A percentile compares a stretch with the other conserved stretches of the same genome.
These are phyloP conservation scores for Incurvaria masculella DNA, from an alignment of 2,888 invertebrate species.

Conservation along the genomic window DNA sequence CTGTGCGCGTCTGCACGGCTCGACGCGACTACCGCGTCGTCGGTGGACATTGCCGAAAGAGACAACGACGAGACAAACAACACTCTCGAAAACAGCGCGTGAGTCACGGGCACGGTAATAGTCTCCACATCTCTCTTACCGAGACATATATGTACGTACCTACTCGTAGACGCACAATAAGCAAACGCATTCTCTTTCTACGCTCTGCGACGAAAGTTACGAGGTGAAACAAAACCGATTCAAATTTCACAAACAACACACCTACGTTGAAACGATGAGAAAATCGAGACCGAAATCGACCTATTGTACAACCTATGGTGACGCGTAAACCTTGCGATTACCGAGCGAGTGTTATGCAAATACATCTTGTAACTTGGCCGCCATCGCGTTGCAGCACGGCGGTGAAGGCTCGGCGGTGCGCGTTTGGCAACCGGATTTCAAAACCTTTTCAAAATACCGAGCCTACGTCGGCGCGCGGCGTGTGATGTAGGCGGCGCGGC, in stretches of 20 bases:
- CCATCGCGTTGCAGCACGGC: constrained; percentile 41
- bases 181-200: too few relatives aligned
- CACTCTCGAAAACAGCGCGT: neutral
- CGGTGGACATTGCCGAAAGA: neutral
- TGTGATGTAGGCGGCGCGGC: constrained; percentile 22
- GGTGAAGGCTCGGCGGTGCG: constrained; percentile 15
- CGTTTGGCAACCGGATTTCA: constrained; percentile 44
- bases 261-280: too few relatives aligned
- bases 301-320: constrained; percentile 23
- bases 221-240: too few relatives aligned
- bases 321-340: constrained; percentile 31
- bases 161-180: too few relatives aligned
- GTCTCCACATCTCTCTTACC: neutral
- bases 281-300: neutral
- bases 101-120: neutral
- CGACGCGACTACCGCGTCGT: neutral
- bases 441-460: constrained; percentile 47
- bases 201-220: too few relatives aligned
- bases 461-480: constrained; percentile 31
- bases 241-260: too few relatives aligned
- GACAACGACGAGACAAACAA: neutral
- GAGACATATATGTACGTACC: too few relatives aligned
- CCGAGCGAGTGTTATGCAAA: constrained; percentile 49
- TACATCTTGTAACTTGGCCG: constrained; percentile 40
- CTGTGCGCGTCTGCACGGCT: neutral